A percentile compares a stretch with the other conserved stretches of the same genome.
These are phyloP conservation scores for Drosophila sordidapex DNA, from an alignment of 2,888 invertebrate species.

Conservation along the genomic window DNA sequence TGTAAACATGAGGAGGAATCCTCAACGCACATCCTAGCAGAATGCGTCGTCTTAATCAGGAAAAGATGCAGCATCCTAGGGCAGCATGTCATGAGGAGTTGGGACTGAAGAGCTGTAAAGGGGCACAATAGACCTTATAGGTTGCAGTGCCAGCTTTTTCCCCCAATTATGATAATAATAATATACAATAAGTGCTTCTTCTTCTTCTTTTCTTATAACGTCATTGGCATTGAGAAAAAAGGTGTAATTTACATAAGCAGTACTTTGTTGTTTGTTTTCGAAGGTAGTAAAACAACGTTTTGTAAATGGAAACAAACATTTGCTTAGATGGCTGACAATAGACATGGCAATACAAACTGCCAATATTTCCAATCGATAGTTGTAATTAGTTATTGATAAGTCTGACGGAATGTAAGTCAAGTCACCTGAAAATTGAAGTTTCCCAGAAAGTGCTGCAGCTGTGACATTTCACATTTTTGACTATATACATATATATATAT, in stretches of 20 bases:
- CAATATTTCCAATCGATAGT: constrained; percentile 34
- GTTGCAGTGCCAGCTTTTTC: too few species aligned
- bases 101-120: too few species aligned
- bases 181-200: not conserved
- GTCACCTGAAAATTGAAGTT: not conserved
- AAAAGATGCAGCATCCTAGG: too few species aligned
- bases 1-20: too few species aligned
- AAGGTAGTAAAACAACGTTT: not conserved
- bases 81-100: too few species aligned
- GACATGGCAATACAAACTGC: not conserved
- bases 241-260: not conserved
- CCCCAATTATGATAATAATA: too few species aligned
- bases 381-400: constrained; percentile 26
- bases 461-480: constrained; percentile 18
- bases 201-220: not conserved
- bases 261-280: not conserved
- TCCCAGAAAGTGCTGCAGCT: constrained; percentile 26
- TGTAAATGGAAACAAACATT: constrained; percentile 5
- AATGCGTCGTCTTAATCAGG: too few species aligned
- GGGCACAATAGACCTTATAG: too few species aligned
- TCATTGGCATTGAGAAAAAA: not conserved
- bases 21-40: too few species aligned
- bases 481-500: not conserved
- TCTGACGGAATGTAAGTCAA: constrained; percentile 5
- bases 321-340: not conserved